Base-by-base conservation (phyloP, 2,888 invertebrate species). In the Xanthorhoe spadicearia region DNA sequence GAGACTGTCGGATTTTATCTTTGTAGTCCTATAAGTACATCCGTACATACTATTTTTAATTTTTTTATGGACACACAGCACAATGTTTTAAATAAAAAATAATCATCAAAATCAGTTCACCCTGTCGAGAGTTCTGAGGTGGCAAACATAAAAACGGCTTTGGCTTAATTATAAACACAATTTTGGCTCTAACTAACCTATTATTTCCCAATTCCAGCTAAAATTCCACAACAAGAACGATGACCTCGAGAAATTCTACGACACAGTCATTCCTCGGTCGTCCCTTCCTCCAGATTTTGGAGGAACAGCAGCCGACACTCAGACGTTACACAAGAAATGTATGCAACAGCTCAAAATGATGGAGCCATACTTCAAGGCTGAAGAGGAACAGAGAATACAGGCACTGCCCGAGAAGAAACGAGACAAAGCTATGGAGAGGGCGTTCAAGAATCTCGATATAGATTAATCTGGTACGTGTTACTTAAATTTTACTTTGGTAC, bases 361-460 rank as follows among this genome's bases (percentile, higher is more conserved):
- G 67, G 88, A 90, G 49, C 81, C 86, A 0, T 92, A 89, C 78
- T 93, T 90, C 81, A 83, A 79, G 19, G 85, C 85, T 13, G 93
- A 93, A 64, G 91, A 93, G 69, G 87, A 85, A 23, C 93, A 93
- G 76, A 82, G 93, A 55, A 75, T 86, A 58, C 81, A 82, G 0
- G 92, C 90, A 1, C 70, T 90, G 23, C 90, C 91, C 0, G 89
- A 89, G 64, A 92, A 92, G 71, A 92, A 92, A 58, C 69, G 87
- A 6, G 90, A 90, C 7, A 90, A 90, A 50, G 95, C 95, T 0
- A 92, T 96, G 70, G 96, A 96, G 72, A 95, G 95, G 49, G 95
- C 95, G 7, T 96, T 96, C 77, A 96, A 96, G 76, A 95, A 95
- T 77, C 82, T 96, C 43, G 95, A 96, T 53, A 95, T 96, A 69